These are phyloP conservation scores for Oxyscelio sp. DNA, from an alignment of 2,888 invertebrate genomes.

Conservation along the genomic window DNA sequence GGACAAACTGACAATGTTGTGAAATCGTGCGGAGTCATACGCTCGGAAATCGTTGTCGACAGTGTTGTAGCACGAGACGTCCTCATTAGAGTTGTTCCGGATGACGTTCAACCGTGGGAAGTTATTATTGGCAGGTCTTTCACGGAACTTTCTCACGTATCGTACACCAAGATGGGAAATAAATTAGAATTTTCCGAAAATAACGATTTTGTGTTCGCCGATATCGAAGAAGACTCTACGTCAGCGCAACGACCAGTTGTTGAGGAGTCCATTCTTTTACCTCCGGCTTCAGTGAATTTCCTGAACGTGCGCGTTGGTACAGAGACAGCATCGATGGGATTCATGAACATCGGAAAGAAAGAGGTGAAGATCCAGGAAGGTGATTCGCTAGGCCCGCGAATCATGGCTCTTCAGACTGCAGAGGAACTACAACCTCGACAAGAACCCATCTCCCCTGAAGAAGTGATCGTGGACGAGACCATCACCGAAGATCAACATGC, in stretches of 20 bases:
- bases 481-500: constrained; percentile 4
- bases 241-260: not conserved
- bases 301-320: constrained; percentile 3
- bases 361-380: not conserved
- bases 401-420: not conserved
- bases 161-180: constrained; percentile 2
- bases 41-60: too few species aligned
- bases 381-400: not conserved
- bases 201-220: too few species aligned
- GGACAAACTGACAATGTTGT: not conserved
- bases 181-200: too few species aligned
- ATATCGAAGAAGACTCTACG: too few species aligned
- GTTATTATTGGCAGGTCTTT: constrained; percentile 1
- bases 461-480: constrained; percentile 4
- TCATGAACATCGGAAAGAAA: not conserved
- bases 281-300: constrained; percentile 25
- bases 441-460: constrained; percentile 34
- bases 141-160: not conserved
- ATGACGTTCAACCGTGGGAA: not conserved
- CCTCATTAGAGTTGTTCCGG: too few species aligned
- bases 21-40: not conserved
- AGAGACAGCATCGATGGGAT: not conserved
- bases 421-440: constrained; percentile 7
- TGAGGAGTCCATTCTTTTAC: not conserved
- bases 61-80: too few species aligned